These are phyloP conservation scores for Forbesichthys agassizii DNA, from an alignment of 2,113 vertebrate species.

Conservation along the genomic window DNA sequence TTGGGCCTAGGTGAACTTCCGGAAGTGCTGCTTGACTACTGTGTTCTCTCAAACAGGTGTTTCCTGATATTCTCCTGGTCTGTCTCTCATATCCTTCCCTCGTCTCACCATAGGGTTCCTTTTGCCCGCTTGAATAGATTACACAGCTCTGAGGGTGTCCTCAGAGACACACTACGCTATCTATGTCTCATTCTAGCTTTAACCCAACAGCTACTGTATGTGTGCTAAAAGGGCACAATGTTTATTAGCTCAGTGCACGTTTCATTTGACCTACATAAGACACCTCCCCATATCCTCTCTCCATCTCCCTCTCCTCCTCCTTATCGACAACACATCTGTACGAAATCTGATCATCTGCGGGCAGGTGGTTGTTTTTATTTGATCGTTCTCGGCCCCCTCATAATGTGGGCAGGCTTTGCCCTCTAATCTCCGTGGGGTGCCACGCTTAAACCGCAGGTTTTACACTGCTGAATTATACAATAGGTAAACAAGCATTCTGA, in stretches of 20 bases:
- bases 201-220: neutral
- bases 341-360: conserved; percentile 60
- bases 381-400: conserved; percentile 59
- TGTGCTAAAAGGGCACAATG: conserved; percentile 5
- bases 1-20: neutral
- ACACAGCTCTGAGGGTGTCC: neutral
- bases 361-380: conserved; percentile 46
- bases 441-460: conserved; percentile 60
- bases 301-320: neutral
- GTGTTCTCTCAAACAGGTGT: conserved; percentile 34
- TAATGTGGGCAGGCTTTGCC: conserved; percentile 49
- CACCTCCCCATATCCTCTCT: conserved; percentile 10
- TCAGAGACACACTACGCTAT: neutral
- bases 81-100: conserved; percentile 49
- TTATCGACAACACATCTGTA: conserved; percentile 56
- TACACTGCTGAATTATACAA: conserved; percentile 67
- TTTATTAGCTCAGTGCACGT: conserved; percentile 64
- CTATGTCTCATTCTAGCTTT: neutral
- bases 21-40: conserved; percentile 45
- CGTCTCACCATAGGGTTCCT: conserved; percentile 16
- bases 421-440: conserved; percentile 74
- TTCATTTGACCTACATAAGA: conserved; percentile 61
- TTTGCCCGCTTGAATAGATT: conserved; percentile 15
- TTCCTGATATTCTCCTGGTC: conserved; percentile 40
- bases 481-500: conserved; percentile 37